Percentiles rank a stretch among this genome's conserved stretches.
These are phyloP conservation scores for Cossypha niveicapilla DNA, from an alignment of 2,797 vertebrate species.

Conservation along the genomic window DNA sequence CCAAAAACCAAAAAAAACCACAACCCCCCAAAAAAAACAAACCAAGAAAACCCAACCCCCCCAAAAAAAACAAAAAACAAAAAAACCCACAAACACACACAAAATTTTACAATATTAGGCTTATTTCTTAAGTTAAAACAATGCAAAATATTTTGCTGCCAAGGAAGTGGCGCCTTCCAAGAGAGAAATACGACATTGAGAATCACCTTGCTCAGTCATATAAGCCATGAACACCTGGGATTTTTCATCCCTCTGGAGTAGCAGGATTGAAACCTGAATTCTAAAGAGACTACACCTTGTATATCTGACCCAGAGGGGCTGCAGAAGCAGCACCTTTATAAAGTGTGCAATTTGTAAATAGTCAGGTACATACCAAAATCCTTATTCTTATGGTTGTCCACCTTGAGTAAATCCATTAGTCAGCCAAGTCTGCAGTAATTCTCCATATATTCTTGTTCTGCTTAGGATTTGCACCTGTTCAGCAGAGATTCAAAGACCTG, in stretches of 20 bases:
- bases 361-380: fast-evolving
- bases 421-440: not conserved
- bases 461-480: not conserved
- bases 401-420: not conserved
- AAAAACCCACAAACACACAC: no score
- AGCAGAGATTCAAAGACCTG: not conserved
- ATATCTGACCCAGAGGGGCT: not conserved
- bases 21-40: not conserved
- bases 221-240: not conserved
- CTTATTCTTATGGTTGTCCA: not conserved
- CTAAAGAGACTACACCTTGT: not conserved
- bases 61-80: no score
- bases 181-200: not conserved
- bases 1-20: not conserved
- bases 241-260: fast-evolving
- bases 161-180: not conserved
- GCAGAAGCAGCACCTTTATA: not conserved
- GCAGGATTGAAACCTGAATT: not conserved
- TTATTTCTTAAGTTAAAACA: not conserved
- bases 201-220: fast-evolving
- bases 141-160: not conserved
- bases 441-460: not conserved
- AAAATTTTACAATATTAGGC: not conserved
- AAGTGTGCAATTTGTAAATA: not conserved
- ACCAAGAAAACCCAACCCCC: no score